Conservation (phyloP, 92 coral and sea anemone genomes). For the Actinernus sp. region DNA sequence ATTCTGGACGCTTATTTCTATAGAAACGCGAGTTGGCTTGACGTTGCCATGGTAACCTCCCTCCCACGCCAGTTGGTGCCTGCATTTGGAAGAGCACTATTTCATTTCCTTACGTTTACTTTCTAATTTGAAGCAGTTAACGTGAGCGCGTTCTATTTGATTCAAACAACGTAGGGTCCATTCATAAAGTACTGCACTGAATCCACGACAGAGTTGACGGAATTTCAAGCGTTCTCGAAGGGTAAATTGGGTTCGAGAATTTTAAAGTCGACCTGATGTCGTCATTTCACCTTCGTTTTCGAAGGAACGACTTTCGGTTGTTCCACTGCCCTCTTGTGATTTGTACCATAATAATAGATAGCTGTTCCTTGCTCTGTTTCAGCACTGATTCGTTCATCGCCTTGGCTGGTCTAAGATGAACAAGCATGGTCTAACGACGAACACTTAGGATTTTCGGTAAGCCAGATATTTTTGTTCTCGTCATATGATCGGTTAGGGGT, state of each 20-base stretch:
- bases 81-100: constrained; percentile 62
- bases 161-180: constrained; percentile 19
- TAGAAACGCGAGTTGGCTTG: constrained; percentile 78
- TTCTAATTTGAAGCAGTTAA: constrained; percentile 70
- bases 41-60: constrained; percentile 81
- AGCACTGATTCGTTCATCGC: constrained; percentile 36
- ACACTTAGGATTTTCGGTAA: constrained; percentile 51
- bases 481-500: constrained; percentile 72
- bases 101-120: constrained; percentile 73
- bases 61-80: constrained; percentile 74
- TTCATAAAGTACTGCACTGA: constrained; percentile 14
- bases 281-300: constrained; percentile 75
- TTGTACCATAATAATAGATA: constrained; percentile 17
- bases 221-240: constrained; percentile 20
- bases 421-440: constrained; percentile 32
- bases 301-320: constrained; percentile 63
- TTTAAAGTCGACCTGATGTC: constrained; percentile 58
- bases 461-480: constrained; percentile 44
- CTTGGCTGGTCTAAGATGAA: constrained; percentile 21
- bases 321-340: constrained; percentile 50
- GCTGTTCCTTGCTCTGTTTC: constrained; percentile 53
- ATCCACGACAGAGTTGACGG: constrained; percentile 14
- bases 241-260: constrained; percentile 62
- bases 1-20: constrained; percentile 78
- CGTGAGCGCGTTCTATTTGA: constrained; percentile 25